Base-by-base conservation (phyloP, 1,140 invertebrate genomes). In the Lithobius niger region DNA sequence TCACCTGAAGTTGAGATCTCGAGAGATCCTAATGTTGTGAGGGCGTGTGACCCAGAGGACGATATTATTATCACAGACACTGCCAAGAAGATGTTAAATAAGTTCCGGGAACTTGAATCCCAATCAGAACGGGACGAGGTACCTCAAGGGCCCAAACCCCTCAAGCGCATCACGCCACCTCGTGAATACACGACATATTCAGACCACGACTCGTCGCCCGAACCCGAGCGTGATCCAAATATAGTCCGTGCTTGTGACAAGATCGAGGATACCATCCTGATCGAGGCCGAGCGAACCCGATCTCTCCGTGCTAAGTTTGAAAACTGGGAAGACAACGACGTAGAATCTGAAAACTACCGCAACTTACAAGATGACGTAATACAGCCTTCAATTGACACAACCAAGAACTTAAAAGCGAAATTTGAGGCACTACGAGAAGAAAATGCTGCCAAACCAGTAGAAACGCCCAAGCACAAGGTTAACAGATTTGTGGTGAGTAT, bases 241-340 rank as follows among this genome's bases (percentile, higher is more conserved):
- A 74, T 77, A 58, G 71, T 79, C n/a, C 68, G 76, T 47, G 69
- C 73, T 57, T 77, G 75, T 2, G 65, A 71, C 25, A 80, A 82
- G 55, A 78, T 78, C 51, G 81, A 81, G 62, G 79, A 81, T 60
- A 69, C 64, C 42, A 58, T 65, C 36, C 55, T 60, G 28, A 59
- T 65, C 77, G 86, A 15, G 84, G 84, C 19, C 77, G 84, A 66
- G 44, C 64, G 60, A 58, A 91, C 93, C 22, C 91, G 86, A 66
- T 84, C 86, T 61, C 73, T 97, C 60, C 79, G 84, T 58, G 86
- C 82, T 36, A 90, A 89, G 68, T 96, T 96, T 73, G 92, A 96
- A 70, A 81, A 85, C 61, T 91, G 91, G 87, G 82, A 87, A 62
- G 79, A 79, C 42, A 79, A 79, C 48, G 61, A 65, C 18, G 83